Base-by-base conservation (phyloP, 2,888 invertebrate genomes). In the Julus scandinavius region DNA sequence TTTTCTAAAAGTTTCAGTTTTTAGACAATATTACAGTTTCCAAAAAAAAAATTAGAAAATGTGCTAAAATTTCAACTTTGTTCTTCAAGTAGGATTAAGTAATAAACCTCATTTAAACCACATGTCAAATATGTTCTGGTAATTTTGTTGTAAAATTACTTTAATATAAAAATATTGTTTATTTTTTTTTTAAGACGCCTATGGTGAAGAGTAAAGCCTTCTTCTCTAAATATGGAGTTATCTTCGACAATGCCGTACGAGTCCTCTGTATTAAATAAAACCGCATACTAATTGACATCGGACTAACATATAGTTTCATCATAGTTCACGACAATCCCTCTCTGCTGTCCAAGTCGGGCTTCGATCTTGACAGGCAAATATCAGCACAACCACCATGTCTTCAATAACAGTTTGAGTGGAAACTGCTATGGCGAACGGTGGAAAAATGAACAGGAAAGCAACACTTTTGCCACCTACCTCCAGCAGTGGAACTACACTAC, bases 301-400 rank as follows among this genome's bases (percentile, higher is more conserved):
- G 45, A 54, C 80, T 29, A 85, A 89, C 29, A 4, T n/a, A 13
- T 2, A 38, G 54, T n/a, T 54, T 87, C 72, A 7, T 92, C 92
- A 86, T 91, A 97, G 97, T 97, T 96, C 92, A 96, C 95, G 0
- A 95, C 95, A 80, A 95, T 96, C 0, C 97, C 98, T 0, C 94
- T 98, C 83, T 98, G 98, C 92, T 98, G 98, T 90, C 98, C 98
- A 0, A 97, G 97, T 91, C 94, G 98, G n/a, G 95, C 97, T 7
- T 96, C 96, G 50, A 94, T 98, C 87, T 93, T 98, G 40, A 96
- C 96, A 0, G 98, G 98, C 0, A 93, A 94, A 89, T 97, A 97
- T 92, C 94, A 95, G 0, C 97, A 98, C 92, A 97, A 97, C 92
- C 96, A 96, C 91, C 92, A 93, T 13, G 96, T 96, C 0, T 92